These are phyloP conservation scores for Orius insidiosus DNA, from an alignment of 1,140 invertebrate species.

Conservation along the genomic window DNA sequence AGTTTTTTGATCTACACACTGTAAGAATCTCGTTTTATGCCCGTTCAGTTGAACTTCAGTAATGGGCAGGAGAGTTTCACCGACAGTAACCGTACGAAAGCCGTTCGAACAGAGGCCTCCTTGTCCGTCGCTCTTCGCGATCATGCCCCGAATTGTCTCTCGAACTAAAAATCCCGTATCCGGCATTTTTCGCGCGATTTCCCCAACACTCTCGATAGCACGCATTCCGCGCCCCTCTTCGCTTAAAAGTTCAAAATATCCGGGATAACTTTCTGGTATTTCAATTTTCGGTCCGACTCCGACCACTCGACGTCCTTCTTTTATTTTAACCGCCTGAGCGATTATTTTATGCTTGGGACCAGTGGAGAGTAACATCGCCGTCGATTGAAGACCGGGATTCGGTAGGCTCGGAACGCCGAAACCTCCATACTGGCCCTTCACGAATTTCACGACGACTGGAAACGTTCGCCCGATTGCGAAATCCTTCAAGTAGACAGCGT, in stretches of 20 bases:
- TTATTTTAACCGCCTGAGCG: constrained; percentile 78
- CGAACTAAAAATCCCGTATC: constrained; percentile 64
- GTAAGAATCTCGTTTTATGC: constrained; percentile 47
- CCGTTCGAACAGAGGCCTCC: constrained; percentile 51
- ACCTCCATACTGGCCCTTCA: constrained; percentile 79
- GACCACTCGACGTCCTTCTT: constrained; percentile 59
- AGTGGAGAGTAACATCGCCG: constrained; percentile 63
- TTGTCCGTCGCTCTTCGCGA: constrained; percentile 44
- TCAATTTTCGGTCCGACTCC: constrained; percentile 64
- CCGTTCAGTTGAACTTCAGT: constrained; percentile 42
- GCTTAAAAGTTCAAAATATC: constrained; percentile 84
- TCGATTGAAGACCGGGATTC: constrained; percentile 64
- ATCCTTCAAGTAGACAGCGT: constrained; percentile 57
- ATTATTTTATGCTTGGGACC: constrained; percentile 71
- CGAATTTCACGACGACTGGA: constrained; percentile 73
- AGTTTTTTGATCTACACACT: constrained; percentile 68
- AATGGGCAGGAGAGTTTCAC: constrained; percentile 57
- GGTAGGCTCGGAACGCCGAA: constrained; percentile 71
- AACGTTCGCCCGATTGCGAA: constrained; percentile 62
- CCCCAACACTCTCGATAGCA: constrained; percentile 72
- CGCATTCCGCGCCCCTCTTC: constrained; percentile 78
- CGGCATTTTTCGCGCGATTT: constrained; percentile 57
- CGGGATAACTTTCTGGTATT: constrained; percentile 76
- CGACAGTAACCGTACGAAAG: constrained; percentile 41
- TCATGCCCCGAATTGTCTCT: constrained; percentile 67